phyloP scores from a whole-genome alignment of 2,113 vertebrate genomes.

The Gorsachius goisagi region DNA sequence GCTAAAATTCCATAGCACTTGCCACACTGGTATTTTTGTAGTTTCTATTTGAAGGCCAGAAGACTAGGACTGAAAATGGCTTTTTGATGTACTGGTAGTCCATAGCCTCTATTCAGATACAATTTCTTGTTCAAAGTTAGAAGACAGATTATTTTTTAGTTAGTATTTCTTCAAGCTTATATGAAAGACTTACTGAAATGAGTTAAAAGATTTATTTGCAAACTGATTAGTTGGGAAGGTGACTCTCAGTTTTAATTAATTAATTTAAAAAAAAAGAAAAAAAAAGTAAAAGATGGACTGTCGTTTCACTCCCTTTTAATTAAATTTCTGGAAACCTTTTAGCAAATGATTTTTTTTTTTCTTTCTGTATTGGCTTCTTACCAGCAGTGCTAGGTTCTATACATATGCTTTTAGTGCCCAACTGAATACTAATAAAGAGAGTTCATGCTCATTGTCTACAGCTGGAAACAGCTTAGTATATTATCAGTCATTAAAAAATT shows the following conservation, averaged over 20 bases:
- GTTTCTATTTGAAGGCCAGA: neutral
- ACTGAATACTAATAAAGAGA: neutral
- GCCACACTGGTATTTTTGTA: neutral
- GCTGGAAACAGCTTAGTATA: neutral
- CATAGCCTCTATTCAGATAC: neutral
- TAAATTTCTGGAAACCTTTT: neutral
- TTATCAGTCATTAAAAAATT: neutral
- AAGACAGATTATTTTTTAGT: neutral
- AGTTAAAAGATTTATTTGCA: neutral
- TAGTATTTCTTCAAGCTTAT: neutral
- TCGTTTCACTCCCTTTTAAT: neutral
- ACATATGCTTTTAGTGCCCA: neutral
- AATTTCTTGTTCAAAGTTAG: neutral
- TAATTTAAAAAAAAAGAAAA: neutral
- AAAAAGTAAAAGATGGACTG: neutral
- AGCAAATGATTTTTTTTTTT: neutral
- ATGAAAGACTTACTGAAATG: neutral
- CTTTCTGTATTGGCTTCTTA: neutral
- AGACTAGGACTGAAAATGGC: neutral
- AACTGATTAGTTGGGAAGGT: neutral
- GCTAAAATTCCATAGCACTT: neutral
- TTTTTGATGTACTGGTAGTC: neutral
- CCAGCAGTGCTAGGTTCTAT: neutral
- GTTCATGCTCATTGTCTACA: neutral
- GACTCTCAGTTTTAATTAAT: neutral